A percentile compares a stretch with the other conserved stretches of the same genome.
phyloP scores from a whole-genome alignment of 2,797 vertebrate genomes.

The Schizothorax lantsangensis region DNA sequence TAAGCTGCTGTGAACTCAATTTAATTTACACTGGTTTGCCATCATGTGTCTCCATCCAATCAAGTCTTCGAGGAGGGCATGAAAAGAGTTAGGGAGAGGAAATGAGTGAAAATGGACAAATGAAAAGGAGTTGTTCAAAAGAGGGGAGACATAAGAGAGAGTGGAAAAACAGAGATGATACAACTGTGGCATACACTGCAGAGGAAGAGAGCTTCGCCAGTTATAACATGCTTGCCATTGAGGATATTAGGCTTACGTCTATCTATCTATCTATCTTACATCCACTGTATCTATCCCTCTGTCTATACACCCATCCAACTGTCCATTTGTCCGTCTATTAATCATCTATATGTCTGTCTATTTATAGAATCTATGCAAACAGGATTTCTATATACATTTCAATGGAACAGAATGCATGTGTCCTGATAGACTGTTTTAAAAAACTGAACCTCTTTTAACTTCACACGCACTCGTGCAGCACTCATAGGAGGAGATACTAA shows the following conservation, averaged over 20 bases:
- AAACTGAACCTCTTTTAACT: neutral
- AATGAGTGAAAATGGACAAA: neutral
- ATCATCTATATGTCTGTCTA: neutral
- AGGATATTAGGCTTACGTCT: neutral
- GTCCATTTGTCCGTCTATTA: neutral
- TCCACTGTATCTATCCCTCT: fast-evolving
- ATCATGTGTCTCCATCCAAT: constrained; percentile 12
- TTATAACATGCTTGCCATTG: constrained; percentile 9
- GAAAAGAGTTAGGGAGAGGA: neutral
- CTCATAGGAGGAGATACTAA: neutral
- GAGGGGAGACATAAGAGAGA: constrained; percentile 2
- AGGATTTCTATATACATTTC: neutral
- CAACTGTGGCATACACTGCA: constrained; percentile 12
- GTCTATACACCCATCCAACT: neutral
- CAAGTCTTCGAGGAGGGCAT: neutral
- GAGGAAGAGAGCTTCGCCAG: neutral
- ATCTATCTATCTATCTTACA: neutral
- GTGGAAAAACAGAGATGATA: constrained; percentile 19
- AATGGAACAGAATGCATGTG: neutral
- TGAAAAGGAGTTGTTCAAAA: constrained; percentile 4
- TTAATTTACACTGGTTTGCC: constrained; percentile 31
- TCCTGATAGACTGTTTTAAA: neutral
- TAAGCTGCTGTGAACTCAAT: constrained; percentile 21
- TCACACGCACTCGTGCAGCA: neutral
- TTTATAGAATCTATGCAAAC: neutral